Base-by-base conservation (phyloP, 2,888 invertebrate species). In the Spatulosminthurus flaviceps region DNA sequence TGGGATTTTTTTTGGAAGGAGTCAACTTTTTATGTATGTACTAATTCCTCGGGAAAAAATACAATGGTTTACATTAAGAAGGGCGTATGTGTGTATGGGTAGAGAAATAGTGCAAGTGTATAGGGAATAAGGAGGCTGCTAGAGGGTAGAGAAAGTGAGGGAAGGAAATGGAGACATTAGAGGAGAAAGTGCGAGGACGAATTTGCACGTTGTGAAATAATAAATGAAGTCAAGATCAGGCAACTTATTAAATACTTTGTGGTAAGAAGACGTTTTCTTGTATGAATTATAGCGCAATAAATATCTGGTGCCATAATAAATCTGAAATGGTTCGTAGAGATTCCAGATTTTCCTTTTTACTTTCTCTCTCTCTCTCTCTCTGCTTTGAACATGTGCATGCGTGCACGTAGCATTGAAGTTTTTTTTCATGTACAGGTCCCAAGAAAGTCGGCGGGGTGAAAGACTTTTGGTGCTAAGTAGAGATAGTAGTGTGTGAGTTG, bases 181-280 rank as follows among this genome's bases (percentile, higher is more conserved):
- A 64, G 67, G 75, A 75, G 71, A 71, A 70, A 74, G 77, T 67
- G 64, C 60, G 76, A 81, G 78, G 61, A 64, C 26, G 26, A 64
- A 64, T 64, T 64, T 24, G 26, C 24, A 64, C 34, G 34, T 34
- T 34, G 34, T 34, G 51, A 51, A 51, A 51, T 51, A 51, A 51
- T 51, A 51, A 51, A 51, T 51, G 51, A 51, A 51, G 51, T 51
- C 51, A 51, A 51, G 51, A 51, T 51, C 19, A 51, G n/a, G 51
- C 51, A 51, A 51, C 51, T 51, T 51, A 51, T 51, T 51, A 51
- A 51, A 51, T 51, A 51, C 51, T 51, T 51, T 51, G 51, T 51
- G 51, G 51, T 51, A 51, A 5, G 19, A n/a, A 51, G 34, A 34
- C 19, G 5, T 51, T n/a, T 51, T 51, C 19, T 13, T 13, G 51